These are phyloP conservation scores for Craseonycteris thonglongyai DNA, from an alignment of 2,113 vertebrate species.

Conservation along the genomic window DNA sequence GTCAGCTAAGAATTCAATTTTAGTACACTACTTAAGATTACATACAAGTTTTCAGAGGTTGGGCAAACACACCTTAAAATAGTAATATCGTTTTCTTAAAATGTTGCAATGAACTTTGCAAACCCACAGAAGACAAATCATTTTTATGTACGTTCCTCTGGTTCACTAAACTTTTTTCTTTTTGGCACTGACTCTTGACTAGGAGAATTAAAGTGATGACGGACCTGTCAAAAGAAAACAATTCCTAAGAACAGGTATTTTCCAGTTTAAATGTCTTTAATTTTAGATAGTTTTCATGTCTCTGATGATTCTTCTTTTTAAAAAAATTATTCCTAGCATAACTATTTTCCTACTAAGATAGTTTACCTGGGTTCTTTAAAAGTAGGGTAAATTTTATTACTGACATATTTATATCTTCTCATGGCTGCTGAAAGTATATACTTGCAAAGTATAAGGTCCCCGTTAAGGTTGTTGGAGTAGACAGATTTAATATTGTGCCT, in stretches of 20 bases:
- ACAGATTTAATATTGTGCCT: constrained; percentile 12
- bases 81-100: constrained; percentile 27
- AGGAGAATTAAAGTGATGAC: constrained; percentile 79
- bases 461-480: background rate
- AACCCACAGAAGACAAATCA: background rate
- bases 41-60: constrained; percentile 19
- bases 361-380: background rate
- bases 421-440: background rate
- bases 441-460: constrained; percentile 11
- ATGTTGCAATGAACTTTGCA: background rate
- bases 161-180: constrained; percentile 90
- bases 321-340: background rate
- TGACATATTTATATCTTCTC: background rate
- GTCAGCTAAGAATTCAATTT: constrained; percentile 34
- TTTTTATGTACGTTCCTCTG: constrained; percentile 80
- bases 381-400: background rate
- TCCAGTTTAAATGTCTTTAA: constrained; percentile 7
- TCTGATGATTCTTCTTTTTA: background rate
- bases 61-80: constrained; percentile 46
- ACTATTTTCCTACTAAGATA: background rate
- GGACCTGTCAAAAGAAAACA: constrained; percentile 74
- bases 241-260: constrained; percentile 37
- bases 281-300: background rate
- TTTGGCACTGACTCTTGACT: constrained; percentile 86
- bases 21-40: constrained; percentile 11